A percentile compares a stretch with the other conserved stretches of the same genome.
These are phyloP conservation scores for Notarius quadriscutis DNA, from an alignment of 2,113 vertebrate species.

Conservation along the genomic window DNA sequence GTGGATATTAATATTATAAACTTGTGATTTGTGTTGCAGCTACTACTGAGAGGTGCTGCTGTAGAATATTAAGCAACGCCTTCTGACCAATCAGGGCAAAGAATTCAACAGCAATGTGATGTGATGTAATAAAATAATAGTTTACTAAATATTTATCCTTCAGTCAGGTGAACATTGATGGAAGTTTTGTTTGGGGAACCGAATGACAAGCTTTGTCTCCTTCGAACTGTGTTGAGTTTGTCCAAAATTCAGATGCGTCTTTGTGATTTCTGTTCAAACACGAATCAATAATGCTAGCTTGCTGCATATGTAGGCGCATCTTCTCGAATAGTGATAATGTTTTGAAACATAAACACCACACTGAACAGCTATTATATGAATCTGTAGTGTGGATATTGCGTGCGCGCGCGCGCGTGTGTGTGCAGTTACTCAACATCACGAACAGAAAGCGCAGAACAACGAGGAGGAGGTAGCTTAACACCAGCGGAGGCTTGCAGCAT, in stretches of 20 bases:
- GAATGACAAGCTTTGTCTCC: not conserved
- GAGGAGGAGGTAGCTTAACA: slow-evolving; percentile 35
- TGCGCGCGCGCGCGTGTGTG: not conserved
- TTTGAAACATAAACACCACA: not conserved
- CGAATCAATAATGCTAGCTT: not conserved
- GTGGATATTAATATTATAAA: not conserved
- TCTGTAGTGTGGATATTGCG: not conserved
- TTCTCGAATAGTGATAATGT: not conserved
- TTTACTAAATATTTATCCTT: not conserved
- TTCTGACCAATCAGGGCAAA: not conserved
- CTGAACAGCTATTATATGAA: not conserved
- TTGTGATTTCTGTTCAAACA: not conserved
- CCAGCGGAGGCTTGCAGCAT: slow-evolving; percentile 33
- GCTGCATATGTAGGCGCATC: not conserved
- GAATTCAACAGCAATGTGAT: not conserved
- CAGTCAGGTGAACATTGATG: not conserved
- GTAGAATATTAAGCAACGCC: not conserved
- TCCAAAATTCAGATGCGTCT: not conserved
- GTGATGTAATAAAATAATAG: not conserved
- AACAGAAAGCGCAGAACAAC: not conserved
- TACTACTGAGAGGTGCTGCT: not conserved
- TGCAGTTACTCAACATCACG: slow-evolving; percentile 3
- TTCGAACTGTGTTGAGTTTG: not conserved
- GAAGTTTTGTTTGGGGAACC: not conserved
- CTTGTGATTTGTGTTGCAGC: not conserved